Conservation (phyloP, 1,140 invertebrate genomes). For the Meloidogyne hapla region DNA sequence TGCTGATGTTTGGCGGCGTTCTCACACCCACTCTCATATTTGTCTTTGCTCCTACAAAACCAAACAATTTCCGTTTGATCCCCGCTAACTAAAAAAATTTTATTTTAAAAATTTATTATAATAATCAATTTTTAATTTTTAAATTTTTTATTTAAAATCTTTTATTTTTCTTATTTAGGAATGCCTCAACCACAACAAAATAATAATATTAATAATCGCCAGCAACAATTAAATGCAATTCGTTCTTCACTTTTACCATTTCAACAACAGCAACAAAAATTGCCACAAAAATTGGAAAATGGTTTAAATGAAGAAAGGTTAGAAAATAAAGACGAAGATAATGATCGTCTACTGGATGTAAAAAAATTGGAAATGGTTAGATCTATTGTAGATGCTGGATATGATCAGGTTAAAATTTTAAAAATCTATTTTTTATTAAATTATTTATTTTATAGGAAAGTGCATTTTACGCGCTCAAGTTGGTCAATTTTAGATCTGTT, state of each 20-base stretch:
- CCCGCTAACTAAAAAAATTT: not conserved
- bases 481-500: conserved; percentile 54
- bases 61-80: not conserved
- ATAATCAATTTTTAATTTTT: not conserved
- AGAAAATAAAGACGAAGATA: conserved; percentile 2
- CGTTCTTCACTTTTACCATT: not conserved
- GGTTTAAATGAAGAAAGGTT: not conserved
- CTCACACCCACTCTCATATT: not conserved
- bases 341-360: not conserved
- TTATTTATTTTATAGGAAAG: conserved; percentile 48
- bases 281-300: not conserved
- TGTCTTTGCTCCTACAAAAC: not conserved
- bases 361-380: conserved; percentile 18
- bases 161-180: not conserved
- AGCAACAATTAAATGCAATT: not conserved
- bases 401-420: conserved; percentile 9
- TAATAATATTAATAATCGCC: not conserved
- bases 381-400: conserved; percentile 15
- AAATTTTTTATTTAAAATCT: not conserved
- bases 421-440: conserved; percentile 22
- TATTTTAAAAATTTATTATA: not conserved
- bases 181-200: not conserved
- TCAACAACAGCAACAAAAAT: conserved; percentile 6
- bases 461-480: conserved; percentile 53
- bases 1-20: not conserved